Evolutionary conservation across 2,797 vertebrate genomes (phyloP).

Genomic region (Selene dorsalis): DNA sequence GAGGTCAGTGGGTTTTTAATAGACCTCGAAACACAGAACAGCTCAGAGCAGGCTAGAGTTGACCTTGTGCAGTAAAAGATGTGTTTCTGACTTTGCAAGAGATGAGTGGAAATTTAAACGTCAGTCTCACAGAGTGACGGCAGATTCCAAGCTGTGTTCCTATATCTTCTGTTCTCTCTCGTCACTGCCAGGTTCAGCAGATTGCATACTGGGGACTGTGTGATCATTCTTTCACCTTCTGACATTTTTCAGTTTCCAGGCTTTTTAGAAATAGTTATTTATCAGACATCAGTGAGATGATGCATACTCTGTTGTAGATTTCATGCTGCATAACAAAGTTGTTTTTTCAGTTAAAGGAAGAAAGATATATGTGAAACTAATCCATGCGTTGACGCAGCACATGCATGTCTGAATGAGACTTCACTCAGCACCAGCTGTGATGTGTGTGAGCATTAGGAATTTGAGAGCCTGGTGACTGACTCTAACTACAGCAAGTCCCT

Average conservation of each 20-base stretch:
- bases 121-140: neutral
- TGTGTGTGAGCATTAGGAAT: conserved; percentile 23
- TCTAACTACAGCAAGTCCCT: conserved; percentile 27
- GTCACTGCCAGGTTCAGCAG: neutral
- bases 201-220: neutral
- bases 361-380: neutral
- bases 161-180: neutral
- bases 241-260: neutral
- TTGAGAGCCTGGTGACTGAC: conserved; percentile 35
- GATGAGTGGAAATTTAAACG: conserved; percentile 2
- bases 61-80: neutral
- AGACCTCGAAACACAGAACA: conserved; percentile 12
- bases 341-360: neutral
- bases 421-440: conserved; percentile 21
- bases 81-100: neutral
- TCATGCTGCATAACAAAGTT: neutral
- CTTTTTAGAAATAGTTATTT: neutral
- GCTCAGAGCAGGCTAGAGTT: neutral
- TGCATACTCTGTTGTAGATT: neutral
- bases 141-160: conserved; percentile 6
- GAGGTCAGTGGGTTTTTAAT: conserved; percentile 81
- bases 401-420: conserved; percentile 33
- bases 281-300: neutral
- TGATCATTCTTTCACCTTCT: neutral
- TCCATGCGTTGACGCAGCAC: neutral